Evolutionary conservation across 2,797 vertebrate species (phyloP).

Genomic region (Furcifer pardalis): DNA sequence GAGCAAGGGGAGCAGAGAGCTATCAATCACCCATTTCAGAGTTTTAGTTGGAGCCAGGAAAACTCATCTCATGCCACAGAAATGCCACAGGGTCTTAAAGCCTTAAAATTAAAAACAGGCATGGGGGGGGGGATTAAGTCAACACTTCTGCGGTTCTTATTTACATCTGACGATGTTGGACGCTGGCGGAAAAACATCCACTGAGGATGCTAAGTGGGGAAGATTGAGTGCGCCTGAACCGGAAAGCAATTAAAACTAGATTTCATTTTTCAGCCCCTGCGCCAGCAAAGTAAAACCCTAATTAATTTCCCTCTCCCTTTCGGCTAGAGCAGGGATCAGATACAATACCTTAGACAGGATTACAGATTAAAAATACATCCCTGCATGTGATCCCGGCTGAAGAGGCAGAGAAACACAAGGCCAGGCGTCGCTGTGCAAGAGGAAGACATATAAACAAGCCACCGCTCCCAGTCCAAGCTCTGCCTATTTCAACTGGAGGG

Average conservation of each 20-base stretch:
- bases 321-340: background rate
- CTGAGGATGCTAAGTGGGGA: background rate
- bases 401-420: background rate
- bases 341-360: background rate
- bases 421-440: too few species aligned
- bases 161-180: background rate
- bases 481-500: background rate
- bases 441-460: too few species aligned
- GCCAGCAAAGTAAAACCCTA: too few species aligned
- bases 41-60: background rate
- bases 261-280: background rate
- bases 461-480: too few species aligned
- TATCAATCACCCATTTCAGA: background rate
- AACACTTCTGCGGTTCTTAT: background rate
- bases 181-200: too few species aligned
- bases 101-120: background rate
- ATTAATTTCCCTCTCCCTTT: background rate
- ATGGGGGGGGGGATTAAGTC: background rate
- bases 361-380: background rate
- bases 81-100: background rate
- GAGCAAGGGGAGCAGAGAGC: too few species aligned
- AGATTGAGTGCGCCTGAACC: background rate
- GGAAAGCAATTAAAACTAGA: background rate
- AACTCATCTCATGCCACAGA: background rate
- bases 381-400: too few species aligned